Conservation (phyloP, 2,888 invertebrate genomes). For the Actias luna region DNA sequence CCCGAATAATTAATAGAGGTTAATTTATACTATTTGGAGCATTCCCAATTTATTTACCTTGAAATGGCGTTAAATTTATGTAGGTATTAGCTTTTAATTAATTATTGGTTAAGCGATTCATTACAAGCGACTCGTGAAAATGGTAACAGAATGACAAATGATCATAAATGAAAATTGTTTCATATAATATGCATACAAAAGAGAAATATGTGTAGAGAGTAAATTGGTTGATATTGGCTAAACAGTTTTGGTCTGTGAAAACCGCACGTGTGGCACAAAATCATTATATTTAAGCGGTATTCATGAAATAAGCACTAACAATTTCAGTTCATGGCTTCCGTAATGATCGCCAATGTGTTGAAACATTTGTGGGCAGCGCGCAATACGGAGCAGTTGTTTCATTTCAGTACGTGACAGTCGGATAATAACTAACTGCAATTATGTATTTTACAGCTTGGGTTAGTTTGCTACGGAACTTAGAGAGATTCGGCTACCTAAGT, state of each 20-base stretch:
- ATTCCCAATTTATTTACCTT: too few species aligned
- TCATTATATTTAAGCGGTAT: conserved; percentile 27
- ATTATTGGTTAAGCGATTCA: too few species aligned
- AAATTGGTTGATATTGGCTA: conserved; percentile 18
- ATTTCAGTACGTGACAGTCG: neutral
- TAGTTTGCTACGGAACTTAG: neutral
- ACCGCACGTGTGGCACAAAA: conserved; percentile 27
- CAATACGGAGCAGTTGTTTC: neutral
- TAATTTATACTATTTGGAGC: too few species aligned
- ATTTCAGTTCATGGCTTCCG: conserved; percentile 22
- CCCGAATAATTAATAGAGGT: too few species aligned
- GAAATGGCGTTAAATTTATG: too few species aligned
- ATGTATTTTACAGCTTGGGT: neutral
- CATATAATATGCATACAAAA: conserved; percentile 16
- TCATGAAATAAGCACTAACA: conserved; percentile 29
- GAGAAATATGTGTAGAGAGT: neutral
- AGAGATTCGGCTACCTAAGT: neutral
- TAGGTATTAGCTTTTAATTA: too few species aligned
- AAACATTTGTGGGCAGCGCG: conserved; percentile 6
- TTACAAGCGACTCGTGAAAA: neutral
- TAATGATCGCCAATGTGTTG: conserved; percentile 18
- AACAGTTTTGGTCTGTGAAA: conserved; percentile 21
- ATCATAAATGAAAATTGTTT: neutral
- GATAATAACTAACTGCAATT: neutral
- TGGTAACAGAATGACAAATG: neutral